phyloP scores from a whole-genome alignment of 2,113 vertebrate genomes.

The Hystrix cristata region DNA sequence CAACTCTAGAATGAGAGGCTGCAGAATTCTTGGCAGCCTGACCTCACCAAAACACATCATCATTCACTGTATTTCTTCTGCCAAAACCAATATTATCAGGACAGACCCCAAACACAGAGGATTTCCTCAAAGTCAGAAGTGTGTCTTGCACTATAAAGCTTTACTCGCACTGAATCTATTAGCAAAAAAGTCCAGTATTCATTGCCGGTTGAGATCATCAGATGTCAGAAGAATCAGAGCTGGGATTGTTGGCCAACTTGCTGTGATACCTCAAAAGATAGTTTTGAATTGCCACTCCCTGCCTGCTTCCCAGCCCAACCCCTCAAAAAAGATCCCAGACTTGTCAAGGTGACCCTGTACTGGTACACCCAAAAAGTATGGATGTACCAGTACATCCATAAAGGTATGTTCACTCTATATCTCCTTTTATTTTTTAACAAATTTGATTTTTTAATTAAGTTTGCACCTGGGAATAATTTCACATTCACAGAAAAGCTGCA shows the following conservation, averaged over 20 bases:
- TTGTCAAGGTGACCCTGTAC: not conserved
- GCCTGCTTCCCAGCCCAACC: not conserved
- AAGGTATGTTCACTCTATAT: not conserved
- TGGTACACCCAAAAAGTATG: not conserved
- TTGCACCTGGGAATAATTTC: not conserved
- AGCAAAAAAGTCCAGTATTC: slow-evolving; percentile 88
- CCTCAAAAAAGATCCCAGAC: too few relatives aligned
- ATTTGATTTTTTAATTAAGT: not conserved
- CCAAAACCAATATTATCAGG: slow-evolving; percentile 83
- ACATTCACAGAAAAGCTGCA: not conserved
- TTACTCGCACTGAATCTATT: slow-evolving; percentile 82
- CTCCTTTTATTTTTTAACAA: not conserved
- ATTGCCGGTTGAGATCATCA: slow-evolving; percentile 86
- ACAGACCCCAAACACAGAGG: slow-evolving; percentile 64
- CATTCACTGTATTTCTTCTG: slow-evolving; percentile 86
- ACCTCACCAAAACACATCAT: slow-evolving; percentile 82
- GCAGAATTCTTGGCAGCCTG: slow-evolving; percentile 58
- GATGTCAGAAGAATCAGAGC: slow-evolving; percentile 75
- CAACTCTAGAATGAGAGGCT: slow-evolving; percentile 29
- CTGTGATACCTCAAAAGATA: slow-evolving; percentile 71
- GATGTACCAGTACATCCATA: not conserved
- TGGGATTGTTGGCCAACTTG: slow-evolving; percentile 70
- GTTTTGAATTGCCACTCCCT: not conserved
- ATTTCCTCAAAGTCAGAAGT: slow-evolving; percentile 79
- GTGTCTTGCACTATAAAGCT: slow-evolving; percentile 80